Conservation (phyloP, 2,888 invertebrate genomes). For the Camponotus fellah region DNA sequence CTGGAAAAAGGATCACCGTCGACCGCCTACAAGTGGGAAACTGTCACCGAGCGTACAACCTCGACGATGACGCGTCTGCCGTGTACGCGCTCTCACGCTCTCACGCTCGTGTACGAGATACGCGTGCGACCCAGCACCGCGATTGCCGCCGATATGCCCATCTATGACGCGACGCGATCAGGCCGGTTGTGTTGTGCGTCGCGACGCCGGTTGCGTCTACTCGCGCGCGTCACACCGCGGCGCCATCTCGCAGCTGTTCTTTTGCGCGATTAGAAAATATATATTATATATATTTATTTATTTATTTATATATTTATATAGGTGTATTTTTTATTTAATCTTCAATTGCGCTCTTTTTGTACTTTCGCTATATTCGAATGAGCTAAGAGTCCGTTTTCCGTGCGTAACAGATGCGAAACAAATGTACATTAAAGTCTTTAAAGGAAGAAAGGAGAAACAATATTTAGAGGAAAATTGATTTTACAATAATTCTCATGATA, state of each 20-base stretch:
- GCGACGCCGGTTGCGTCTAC: slow-evolving; percentile 49
- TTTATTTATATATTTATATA: background rate
- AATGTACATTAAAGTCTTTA: background rate
- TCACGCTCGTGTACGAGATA: background rate
- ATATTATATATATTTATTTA: background rate
- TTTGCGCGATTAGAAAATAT: background rate
- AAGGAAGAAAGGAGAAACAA: background rate
- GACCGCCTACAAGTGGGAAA: background rate
- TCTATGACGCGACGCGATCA: slow-evolving; percentile 8
- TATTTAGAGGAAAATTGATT: slow-evolving; percentile 6
- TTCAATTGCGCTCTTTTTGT: background rate
- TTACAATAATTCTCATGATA: slow-evolving; percentile 33
- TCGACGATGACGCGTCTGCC: background rate
- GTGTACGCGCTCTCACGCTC: background rate
- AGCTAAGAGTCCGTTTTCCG: background rate
- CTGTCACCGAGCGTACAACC: slow-evolving; percentile 11
- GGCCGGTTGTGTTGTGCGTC: slow-evolving; percentile 27
- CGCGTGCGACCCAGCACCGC: background rate
- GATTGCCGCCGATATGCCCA: background rate
- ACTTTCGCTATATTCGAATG: background rate
- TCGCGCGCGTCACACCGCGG: slow-evolving; percentile 28
- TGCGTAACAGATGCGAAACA: background rate
- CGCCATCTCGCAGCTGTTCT: slow-evolving; percentile 33
- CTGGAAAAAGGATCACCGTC: background rate
- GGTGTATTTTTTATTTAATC: background rate